These are phyloP conservation scores for Poecilia picta DNA, from an alignment of 2,797 vertebrate genomes.

Conservation along the genomic window DNA sequence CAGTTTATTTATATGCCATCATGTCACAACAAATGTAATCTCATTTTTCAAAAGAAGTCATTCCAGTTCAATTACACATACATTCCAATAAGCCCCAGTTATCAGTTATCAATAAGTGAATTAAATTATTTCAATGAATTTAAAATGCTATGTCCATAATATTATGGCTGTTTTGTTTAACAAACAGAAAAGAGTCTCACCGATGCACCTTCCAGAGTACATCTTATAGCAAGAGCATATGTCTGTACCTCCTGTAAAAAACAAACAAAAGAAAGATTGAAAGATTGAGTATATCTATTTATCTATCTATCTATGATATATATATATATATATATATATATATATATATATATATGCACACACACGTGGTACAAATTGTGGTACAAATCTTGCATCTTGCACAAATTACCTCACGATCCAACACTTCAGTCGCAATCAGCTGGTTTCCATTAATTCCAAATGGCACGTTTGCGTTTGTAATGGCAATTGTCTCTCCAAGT, in stretches of 20 bases:
- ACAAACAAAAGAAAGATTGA: not conserved
- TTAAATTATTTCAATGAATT: too few relatives aligned
- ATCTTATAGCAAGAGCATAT: not conserved
- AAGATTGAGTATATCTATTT: too few relatives aligned
- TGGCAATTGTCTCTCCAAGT: not conserved
- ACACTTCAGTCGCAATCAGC: constrained; percentile 13
- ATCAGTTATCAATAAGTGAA: too few relatives aligned
- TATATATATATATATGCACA: too few relatives aligned
- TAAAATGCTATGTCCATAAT: not conserved
- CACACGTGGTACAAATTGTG: too few relatives aligned
- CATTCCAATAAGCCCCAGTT: too few relatives aligned
- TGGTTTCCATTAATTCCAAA: constrained; percentile 25
- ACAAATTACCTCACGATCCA: constrained; percentile 77
- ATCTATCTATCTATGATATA: too few relatives aligned
- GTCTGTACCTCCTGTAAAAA: not conserved
- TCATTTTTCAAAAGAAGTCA: too few relatives aligned
- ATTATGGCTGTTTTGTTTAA: not conserved
- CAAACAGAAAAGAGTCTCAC: not conserved
- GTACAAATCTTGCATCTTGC: not conserved
- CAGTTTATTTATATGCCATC: too few relatives aligned
- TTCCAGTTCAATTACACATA: too few relatives aligned
- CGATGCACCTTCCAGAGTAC: not conserved
- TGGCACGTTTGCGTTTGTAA: not conserved
- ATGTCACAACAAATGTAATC: too few relatives aligned
- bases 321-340: too few relatives aligned